Base-by-base conservation (phyloP, 2,113 vertebrate species). In the Dendropsophus ebraccatus region DNA sequence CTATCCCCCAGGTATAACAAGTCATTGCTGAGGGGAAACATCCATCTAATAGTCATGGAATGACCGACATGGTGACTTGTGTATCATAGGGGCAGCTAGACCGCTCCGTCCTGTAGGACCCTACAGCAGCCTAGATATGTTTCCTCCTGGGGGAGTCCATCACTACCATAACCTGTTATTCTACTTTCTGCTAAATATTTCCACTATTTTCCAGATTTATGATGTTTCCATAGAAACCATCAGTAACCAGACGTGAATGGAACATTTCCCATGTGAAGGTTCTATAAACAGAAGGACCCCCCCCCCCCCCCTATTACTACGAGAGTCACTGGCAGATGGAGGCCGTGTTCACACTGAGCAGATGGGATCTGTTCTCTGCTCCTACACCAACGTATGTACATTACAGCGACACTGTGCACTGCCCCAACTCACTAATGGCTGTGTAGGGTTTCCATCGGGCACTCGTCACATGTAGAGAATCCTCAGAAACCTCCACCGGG, bases 271-370 rank as follows among this genome's bases (percentile, higher is more conserved):
- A 41, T 74, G 6, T 12, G 13, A 47, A 25, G 8, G 11, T 74
- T 74, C 70, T 74, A 74, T 74, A 47, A 74, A 47, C 37, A 45
- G 70, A 74, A 47, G 37, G 37, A n/a, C n/a, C 37, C n/a, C 70
- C 21, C 13, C 45, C n/a, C n/a, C 70, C 45, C 72, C 72, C 41
- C n/a, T n/a, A 50, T 45, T 28, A 37, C 72, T 49, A 75, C 45
- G 17, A 9, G 58, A 14, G 65, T 67, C 30, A 67, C 30, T 32
- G 30, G 16, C 65, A 67, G 65, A 67, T 67, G 30, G 28, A 16
- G 60, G 60, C 60, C 12, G 16, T 14, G 28, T 28, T 65, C 60
- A 65, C n/a, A 58, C 60, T 30, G 12, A 25, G 30, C 60, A 65
- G 60, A 65, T 30, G n/a, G 25, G 65, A 67, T 67, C 65, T 16